Conservation (phyloP, 2,888 invertebrate genomes). For the Vandiemenella viatica region DNA sequence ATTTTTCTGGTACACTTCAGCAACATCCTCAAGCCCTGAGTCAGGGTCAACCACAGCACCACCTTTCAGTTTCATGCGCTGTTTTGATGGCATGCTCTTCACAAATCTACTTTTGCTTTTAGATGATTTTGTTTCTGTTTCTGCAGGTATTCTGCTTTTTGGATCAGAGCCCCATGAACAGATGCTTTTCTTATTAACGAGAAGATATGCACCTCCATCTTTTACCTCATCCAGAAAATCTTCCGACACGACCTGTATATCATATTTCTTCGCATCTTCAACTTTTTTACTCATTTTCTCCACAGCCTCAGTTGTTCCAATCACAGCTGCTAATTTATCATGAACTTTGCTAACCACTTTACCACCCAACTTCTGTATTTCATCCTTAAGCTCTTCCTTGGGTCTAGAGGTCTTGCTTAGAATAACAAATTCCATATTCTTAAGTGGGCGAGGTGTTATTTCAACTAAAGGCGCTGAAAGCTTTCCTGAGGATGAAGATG, state of each 20-base stretch:
- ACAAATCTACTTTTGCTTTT: conserved; percentile 15
- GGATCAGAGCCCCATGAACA: conserved; percentile 70
- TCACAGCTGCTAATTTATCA: conserved; percentile 53
- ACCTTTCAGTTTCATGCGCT: conserved; percentile 58
- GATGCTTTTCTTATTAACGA: conserved; percentile 56
- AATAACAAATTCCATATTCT: conserved; percentile 62
- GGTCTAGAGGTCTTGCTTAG: conserved; percentile 33
- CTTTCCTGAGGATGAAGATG: too few species aligned
- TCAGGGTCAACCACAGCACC: conserved; percentile 90
- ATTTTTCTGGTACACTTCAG: conserved; percentile 56
- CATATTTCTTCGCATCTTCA: conserved; percentile 43
- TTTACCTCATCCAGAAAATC: conserved; percentile 52
- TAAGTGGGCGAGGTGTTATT: conserved; percentile 50
- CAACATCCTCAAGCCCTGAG: conserved; percentile 56
- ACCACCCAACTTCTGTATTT: conserved; percentile 63
- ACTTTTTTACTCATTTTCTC: conserved; percentile 51
- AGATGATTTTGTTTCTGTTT: conserved; percentile 11
- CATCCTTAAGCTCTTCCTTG: conserved; percentile 48
- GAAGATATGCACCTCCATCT: conserved; percentile 40
- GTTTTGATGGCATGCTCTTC: conserved; percentile 25
- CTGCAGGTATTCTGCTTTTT: conserved; percentile 24
- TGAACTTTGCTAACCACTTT: conserved; percentile 47
- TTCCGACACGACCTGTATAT: conserved; percentile 68
- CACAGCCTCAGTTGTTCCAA: conserved; percentile 53
- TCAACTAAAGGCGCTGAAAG: conserved; percentile 44